Conservation (phyloP, 2,888 invertebrate species). For the Apotomis betuletana region DNA sequence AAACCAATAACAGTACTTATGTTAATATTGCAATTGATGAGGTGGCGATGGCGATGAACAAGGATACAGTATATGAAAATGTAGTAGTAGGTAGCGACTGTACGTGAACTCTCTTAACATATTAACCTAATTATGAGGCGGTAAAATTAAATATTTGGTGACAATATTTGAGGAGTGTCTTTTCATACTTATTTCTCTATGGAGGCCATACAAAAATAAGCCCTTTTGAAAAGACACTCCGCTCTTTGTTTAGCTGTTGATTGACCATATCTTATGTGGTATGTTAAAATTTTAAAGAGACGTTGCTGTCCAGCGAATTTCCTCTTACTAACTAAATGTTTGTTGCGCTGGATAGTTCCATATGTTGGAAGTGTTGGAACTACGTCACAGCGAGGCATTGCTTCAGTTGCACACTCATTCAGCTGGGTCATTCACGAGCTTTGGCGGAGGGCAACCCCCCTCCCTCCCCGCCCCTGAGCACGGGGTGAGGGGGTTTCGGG, state of each 20-base stretch:
- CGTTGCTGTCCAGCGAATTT: no score
- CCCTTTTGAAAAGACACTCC: no score
- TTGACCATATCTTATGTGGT: neutral
- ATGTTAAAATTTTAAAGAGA: neutral
- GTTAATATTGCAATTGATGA: no score
- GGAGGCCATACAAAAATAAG: no score
- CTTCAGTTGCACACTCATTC: slow-evolving; percentile 32
- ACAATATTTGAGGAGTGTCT: neutral
- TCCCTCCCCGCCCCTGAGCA: neutral
- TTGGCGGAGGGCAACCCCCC: slow-evolving; percentile 4
- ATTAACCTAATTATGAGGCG: no score
- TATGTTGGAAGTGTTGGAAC: neutral
- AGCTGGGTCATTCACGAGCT: slow-evolving; percentile 34
- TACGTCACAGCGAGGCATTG: slow-evolving; percentile 19
- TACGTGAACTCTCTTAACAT: neutral
- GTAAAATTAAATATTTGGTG: neutral
- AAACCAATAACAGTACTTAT: no score
- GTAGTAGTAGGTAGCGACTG: neutral
- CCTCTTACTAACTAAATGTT: no score
- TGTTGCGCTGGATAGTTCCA: neutral
- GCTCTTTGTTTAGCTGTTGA: neutral
- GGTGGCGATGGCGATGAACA: no score
- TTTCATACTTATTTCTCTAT: no score
- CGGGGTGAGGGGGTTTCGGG: neutral
- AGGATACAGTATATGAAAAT: no score